phyloP scores from a whole-genome alignment of 2,888 invertebrate genomes.

The Lagria hirta region DNA sequence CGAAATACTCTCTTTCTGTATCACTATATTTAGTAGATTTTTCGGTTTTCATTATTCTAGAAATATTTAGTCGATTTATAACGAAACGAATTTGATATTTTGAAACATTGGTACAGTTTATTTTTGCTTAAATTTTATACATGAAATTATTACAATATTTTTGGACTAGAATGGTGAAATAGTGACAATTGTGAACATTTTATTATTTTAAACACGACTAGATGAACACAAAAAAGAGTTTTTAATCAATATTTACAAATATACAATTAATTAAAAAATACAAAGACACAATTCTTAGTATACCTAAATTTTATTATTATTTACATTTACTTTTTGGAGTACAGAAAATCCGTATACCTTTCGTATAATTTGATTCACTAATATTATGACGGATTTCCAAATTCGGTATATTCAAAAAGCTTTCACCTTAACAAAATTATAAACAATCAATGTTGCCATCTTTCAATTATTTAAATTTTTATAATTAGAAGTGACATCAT shows the following conservation, averaged over 20 bases:
- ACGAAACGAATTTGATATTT: slow-evolving; percentile 3
- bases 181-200: slow-evolving; percentile 25
- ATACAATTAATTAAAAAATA: slow-evolving; percentile 30
- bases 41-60: slow-evolving; percentile 42
- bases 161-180: slow-evolving; percentile 40
- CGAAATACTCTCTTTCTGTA: slow-evolving; percentile 17
- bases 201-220: slow-evolving; percentile 27
- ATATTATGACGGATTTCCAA: slow-evolving; percentile 36
- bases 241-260: slow-evolving; percentile 32
- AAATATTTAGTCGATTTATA: slow-evolving; percentile 20
- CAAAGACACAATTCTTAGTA: slow-evolving; percentile 31
- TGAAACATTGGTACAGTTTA: slow-evolving; percentile 13
- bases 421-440: too few relatives aligned
- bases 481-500: too few relatives aligned
- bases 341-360: slow-evolving; percentile 39
- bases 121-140: slow-evolving; percentile 28
- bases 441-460: too few relatives aligned
- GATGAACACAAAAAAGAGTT: slow-evolving; percentile 28
- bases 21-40: slow-evolving; percentile 52
- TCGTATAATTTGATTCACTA: slow-evolving; percentile 40
- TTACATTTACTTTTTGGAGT: slow-evolving; percentile 15
- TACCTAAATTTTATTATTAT: slow-evolving; percentile 25
- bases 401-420: too few relatives aligned
- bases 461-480: too few relatives aligned
- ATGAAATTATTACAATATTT: slow-evolving; percentile 44